A percentile compares a stretch with the other conserved stretches of the same genome.
phyloP scores from a whole-genome alignment of 2,888 invertebrate genomes.

The Drosophila tripunctata region DNA sequence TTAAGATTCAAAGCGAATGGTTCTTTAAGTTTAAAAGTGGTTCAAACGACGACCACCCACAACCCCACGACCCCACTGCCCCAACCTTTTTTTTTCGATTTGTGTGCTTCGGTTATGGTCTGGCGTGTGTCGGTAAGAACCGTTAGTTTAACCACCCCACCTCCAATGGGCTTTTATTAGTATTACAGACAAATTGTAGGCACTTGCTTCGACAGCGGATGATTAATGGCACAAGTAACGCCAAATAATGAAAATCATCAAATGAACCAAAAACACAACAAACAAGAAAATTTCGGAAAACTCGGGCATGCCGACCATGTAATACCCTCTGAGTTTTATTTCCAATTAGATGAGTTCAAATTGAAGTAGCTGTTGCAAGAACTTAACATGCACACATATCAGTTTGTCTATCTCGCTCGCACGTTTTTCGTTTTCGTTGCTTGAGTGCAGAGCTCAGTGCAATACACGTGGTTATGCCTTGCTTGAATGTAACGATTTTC shows the following conservation, averaged over 20 bases:
- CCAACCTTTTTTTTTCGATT: background rate
- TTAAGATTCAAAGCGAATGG: background rate
- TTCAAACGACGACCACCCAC: background rate
- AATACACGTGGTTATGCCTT: too few species aligned
- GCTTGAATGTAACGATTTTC: too few species aligned
- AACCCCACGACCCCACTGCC: background rate
- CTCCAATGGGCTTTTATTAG: constrained; percentile 14
- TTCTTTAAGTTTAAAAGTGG: constrained; percentile 10
- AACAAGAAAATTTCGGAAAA: background rate
- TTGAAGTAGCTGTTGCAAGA: too few species aligned
- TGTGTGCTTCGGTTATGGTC: background rate
- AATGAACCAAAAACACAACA: constrained; percentile 12
- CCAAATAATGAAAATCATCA: constrained; percentile 26
- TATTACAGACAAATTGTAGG: constrained; percentile 32
- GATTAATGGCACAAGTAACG: constrained; percentile 33
- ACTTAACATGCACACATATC: too few species aligned
- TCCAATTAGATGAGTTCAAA: too few species aligned
- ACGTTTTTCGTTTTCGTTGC: too few species aligned
- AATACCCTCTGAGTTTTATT: background rate
- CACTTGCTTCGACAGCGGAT: constrained; percentile 37
- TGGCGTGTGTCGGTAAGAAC: constrained; percentile 31
- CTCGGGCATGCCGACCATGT: too few species aligned
- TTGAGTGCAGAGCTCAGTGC: too few species aligned
- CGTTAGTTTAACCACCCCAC: background rate
- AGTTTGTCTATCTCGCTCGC: too few species aligned